Conservation (phyloP, 2,113 vertebrate genomes). For the Callipepla squamata region DNA sequence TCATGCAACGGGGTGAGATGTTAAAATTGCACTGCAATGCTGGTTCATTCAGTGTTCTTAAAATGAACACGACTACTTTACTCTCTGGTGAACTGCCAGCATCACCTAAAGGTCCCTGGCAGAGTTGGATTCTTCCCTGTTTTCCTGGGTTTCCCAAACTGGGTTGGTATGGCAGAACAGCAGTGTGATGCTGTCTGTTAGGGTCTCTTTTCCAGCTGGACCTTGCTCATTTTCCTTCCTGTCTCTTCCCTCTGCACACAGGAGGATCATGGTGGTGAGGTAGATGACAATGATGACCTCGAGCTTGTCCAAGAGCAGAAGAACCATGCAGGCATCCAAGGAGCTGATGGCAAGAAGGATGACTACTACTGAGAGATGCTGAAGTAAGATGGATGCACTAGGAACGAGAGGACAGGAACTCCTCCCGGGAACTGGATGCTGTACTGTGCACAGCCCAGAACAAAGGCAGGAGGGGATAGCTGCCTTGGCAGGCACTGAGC, state of each 20-base stretch:
- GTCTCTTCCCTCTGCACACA: background rate
- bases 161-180: background rate
- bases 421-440: background rate
- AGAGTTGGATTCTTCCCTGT: background rate
- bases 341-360: constrained; percentile 30
- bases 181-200: rapidly evolving
- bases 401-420: background rate
- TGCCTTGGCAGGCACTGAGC: background rate
- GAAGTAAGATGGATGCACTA: rapidly evolving
- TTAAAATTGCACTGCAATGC: background rate
- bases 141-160: background rate
- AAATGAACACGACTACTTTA: background rate
- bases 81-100: background rate
- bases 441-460: background rate
- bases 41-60: background rate
- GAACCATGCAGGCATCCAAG: background rate
- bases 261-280: constrained; percentile 74
- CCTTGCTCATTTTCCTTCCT: background rate
- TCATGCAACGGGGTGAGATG: background rate
- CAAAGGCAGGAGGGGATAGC: background rate
- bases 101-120: background rate
- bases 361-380: constrained; percentile 57
- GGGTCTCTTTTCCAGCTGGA: background rate
- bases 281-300: constrained; percentile 57
- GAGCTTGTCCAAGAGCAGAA: constrained; percentile 33